phyloP scores from a whole-genome alignment of 2,797 vertebrate species.

The Myotis planiceps region DNA sequence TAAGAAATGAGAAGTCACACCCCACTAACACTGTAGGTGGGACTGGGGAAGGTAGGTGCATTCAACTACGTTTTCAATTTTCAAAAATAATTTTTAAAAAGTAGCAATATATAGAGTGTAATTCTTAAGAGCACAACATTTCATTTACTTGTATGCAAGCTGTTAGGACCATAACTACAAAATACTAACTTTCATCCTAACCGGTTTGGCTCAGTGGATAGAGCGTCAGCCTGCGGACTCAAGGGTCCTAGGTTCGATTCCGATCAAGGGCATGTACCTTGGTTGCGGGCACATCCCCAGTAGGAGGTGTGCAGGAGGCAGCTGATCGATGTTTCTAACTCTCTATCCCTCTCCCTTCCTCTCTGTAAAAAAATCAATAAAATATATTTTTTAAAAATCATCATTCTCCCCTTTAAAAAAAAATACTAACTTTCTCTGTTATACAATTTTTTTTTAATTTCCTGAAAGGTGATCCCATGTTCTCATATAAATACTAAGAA shows the following conservation, averaged over 20 bases:
- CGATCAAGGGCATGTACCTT: no score
- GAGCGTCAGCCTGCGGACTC: no score
- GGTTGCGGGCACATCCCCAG: no score
- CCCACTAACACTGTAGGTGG: not conserved
- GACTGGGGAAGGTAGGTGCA: not conserved
- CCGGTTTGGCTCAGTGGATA: no score
- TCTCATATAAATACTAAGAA: not conserved
- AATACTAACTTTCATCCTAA: not conserved
- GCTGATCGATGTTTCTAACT: no score
- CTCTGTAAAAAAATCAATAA: no score
- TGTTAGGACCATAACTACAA: not conserved
- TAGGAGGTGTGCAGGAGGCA: no score
- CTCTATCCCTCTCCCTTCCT: no score
- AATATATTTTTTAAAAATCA: no score
- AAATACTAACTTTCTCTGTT: not conserved
- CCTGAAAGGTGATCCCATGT: not conserved
- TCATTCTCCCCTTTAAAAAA: not conserved
- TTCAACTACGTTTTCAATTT: not conserved
- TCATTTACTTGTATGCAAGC: not conserved
- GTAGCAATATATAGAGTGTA: not conserved
- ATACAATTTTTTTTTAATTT: not conserved
- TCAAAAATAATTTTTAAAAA: conserved; percentile 1
- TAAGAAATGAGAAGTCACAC: not conserved
- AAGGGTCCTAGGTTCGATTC: no score
- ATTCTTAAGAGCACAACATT: not conserved